These are phyloP conservation scores for Chelonus insularis DNA, from an alignment of 1,140 invertebrate species.

Conservation along the genomic window DNA sequence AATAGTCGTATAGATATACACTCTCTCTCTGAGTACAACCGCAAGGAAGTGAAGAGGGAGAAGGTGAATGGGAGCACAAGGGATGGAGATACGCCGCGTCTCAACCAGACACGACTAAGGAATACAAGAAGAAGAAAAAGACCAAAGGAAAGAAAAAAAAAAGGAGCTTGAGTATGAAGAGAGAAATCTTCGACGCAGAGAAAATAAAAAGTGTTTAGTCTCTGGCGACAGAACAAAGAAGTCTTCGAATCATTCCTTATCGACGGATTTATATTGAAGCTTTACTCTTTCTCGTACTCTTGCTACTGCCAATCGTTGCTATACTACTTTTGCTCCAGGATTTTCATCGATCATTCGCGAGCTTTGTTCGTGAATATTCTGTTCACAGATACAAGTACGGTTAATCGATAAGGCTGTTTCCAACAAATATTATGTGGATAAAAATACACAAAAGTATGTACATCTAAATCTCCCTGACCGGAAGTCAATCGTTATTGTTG, in stretches of 20 bases:
- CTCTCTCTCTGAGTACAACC: background rate
- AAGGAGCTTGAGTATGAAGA: slow-evolving; percentile 18
- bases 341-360: background rate
- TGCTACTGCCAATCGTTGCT: no score
- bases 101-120: background rate
- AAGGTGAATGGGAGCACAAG: background rate
- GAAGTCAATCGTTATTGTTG: no score
- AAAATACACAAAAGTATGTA: no score
- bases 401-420: no score
- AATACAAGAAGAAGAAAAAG: slow-evolving; percentile 4
- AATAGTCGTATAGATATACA: slow-evolving; percentile 17
- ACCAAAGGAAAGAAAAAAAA: slow-evolving; percentile 6
- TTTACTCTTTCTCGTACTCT: background rate
- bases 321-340: background rate
- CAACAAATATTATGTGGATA: no score
- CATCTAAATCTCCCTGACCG: no score
- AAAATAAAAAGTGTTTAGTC: slow-evolving; percentile 43
- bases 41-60: slow-evolving; percentile 8
- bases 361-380: no score
- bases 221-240: slow-evolving; percentile 44
- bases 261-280: slow-evolving; percentile 8
- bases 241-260: slow-evolving; percentile 27
- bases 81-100: background rate
- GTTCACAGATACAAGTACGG: no score
- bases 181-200: slow-evolving; percentile 26